Evolutionary conservation across 64 coral and sea anemone species (phyloP), one percentile per base, ranked within the genome.

Genomic region (Acropora tenuis): DNA sequence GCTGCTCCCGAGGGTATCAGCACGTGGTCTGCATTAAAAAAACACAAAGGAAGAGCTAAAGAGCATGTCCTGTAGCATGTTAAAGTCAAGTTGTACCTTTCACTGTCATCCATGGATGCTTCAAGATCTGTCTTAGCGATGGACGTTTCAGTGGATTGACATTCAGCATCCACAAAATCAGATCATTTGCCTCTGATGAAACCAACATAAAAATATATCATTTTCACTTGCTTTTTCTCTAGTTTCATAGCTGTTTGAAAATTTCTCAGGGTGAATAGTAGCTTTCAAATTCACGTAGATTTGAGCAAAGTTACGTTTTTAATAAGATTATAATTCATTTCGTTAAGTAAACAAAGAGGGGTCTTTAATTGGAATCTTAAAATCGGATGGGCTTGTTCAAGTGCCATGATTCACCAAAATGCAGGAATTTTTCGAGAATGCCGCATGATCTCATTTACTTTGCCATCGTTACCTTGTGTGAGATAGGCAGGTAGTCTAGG

Each of bases 151-250:
- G 0, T 17, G 75, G 15, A 3, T 16, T 15, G 4, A 49, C 43
- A 18, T 78, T 78, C 6, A 78, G 43, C 45, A 78, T 78, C 7
- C 2, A 18, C 48, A 44, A 13, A 6, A 78, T 78, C 44, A 50
- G 17, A 16, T 78, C n/a, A 46, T 78, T 78, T 15, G 75, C 75
- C 75, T 78, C 75, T 78, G 75, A n/a, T 78, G 15, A 3, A 50
- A 48, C 3, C 13, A 78, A 78, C 48, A 17, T 18, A 6, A 75
- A 43, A 9, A 75, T 0, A 73, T 4, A 40, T 20, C 19, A 73
- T 19, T 73, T 40, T 6, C 30, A 18, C 2, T 3, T 5, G 41
- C 18, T 78, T 48, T 18, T 45, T 3, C 44, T 20, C 5, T 71
- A 3, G 19, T 20, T 5, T 3, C 18, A 17, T 40, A 20, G 2